Conservation (phyloP, 2,888 invertebrate genomes). For the Octonoba sinensis region DNA sequence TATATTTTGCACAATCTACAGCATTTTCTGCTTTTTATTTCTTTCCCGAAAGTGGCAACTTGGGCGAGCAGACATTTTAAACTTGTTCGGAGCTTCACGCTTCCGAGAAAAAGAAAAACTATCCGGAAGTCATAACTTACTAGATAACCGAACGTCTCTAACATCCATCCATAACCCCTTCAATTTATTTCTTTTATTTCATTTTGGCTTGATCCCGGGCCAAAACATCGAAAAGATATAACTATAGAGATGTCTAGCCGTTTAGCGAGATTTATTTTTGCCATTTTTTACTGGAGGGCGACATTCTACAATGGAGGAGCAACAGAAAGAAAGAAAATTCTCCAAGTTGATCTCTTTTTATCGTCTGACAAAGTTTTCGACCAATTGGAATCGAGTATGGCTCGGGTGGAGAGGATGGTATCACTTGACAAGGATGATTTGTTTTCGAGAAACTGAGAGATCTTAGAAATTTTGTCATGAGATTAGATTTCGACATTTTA, state of each 20-base stretch:
- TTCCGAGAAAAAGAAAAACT: slow-evolving; percentile 1
- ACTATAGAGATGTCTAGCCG: slow-evolving; percentile 39
- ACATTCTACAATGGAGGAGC: slow-evolving; percentile 31
- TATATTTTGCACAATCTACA: too few species aligned
- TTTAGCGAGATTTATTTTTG: slow-evolving; percentile 47
- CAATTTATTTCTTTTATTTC: slow-evolving; percentile 55
- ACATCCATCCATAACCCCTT: slow-evolving; percentile 50
- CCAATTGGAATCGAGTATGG: slow-evolving; percentile 47
- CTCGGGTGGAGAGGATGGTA: slow-evolving; percentile 22
- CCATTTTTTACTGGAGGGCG: slow-evolving; percentile 40
- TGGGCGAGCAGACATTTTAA: too few species aligned
- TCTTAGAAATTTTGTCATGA: too few species aligned
- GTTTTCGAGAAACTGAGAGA: slow-evolving; percentile 20
- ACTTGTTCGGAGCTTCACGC: too few species aligned
- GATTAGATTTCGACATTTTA: too few species aligned
- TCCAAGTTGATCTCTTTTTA: slow-evolving; percentile 52
- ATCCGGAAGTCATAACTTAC: slow-evolving; percentile 48
- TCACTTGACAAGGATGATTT: slow-evolving; percentile 21
- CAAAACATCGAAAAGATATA: slow-evolving; percentile 44
- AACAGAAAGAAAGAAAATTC: slow-evolving; percentile 15
- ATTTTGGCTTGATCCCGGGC: slow-evolving; percentile 1
- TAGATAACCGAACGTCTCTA: slow-evolving; percentile 41
- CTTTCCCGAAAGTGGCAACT: too few species aligned
- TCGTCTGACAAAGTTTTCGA: slow-evolving; percentile 43
- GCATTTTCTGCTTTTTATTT: too few species aligned